phyloP scores from a whole-genome alignment of 2,797 vertebrate species.

The Oryzias dopingdopingensis region DNA sequence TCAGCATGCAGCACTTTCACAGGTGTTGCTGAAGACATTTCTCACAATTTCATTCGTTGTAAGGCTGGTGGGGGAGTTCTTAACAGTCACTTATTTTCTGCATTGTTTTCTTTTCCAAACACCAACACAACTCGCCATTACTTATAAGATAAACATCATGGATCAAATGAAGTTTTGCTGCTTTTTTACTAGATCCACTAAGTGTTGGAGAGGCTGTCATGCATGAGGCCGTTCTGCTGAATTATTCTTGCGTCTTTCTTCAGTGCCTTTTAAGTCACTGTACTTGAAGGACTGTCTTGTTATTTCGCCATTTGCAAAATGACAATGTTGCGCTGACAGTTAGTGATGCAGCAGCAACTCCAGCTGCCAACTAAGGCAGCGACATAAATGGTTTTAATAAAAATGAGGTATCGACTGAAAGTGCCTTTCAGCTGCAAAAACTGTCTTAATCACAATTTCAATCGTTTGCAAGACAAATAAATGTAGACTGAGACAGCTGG shows the following conservation, averaged over 20 bases:
- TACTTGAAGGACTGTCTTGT: conserved; percentile 4
- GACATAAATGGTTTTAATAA: conserved; percentile 33
- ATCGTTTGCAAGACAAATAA: conserved; percentile 10
- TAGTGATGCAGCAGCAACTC: conserved; percentile 12
- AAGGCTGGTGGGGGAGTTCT: too few species aligned
- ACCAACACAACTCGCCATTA: too few species aligned
- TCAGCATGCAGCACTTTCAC: too few species aligned
- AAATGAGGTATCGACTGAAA: conserved; percentile 32
- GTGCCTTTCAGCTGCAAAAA: conserved; percentile 33
- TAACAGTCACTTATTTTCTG: too few species aligned
- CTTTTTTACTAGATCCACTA: neutral
- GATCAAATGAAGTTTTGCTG: too few species aligned
- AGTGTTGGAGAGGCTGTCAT: neutral
- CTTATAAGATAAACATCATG: too few species aligned
- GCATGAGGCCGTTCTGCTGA: neutral
- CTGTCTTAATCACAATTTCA: conserved; percentile 16
- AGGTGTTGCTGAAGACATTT: too few species aligned
- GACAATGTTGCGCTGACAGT: conserved; percentile 6
- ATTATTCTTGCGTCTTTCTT: neutral
- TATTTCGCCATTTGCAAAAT: conserved; percentile 5
- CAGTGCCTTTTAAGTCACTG: neutral
- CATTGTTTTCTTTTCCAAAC: too few species aligned
- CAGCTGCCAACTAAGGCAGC: conserved; percentile 12
- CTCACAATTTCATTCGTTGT: too few species aligned
- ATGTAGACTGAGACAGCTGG: conserved; percentile 1